Base-by-base conservation (phyloP, 1,140 invertebrate species). In the Drosophila insularis region DNA sequence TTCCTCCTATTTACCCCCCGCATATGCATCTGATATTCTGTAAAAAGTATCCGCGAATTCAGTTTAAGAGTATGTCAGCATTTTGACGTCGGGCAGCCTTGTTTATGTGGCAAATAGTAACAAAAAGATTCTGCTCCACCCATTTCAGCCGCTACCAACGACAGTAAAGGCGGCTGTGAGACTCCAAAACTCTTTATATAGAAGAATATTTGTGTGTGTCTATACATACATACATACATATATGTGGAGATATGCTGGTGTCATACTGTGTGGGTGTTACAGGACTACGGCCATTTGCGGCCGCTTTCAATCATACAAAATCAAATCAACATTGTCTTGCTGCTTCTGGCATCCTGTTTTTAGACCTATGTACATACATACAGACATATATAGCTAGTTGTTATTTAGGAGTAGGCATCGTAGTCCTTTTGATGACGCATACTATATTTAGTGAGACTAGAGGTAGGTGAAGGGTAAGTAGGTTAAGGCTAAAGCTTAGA, bases 281-380 rank as follows among this genome's bases (percentile, higher is more conserved):
- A 63, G 60, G 59, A 61, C 53, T 61, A 63, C 68, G 70, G 78
- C 66, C 74, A 61, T 56, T 63, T 65, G 68, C 59, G 56, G 62
- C 23, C 56, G 62, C 74, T 66, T 66, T 76, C 74, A 77, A 71
- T 77, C 71, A 74, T 71, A 78, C 78, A 46, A 71, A 82, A 82
- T 82, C 80, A 82, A 78, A 71, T 78, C 75, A 78, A 58, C 63
- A 66, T 67, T 53, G 64, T 61, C 65, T 65, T 50, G 66, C 55
- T 46, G 73, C 71, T 67, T 39, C 65, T 61, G 66, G 65, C 70
- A 69, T 66, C 46, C 63, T 50, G 43, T 50, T 55, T 35, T 58
- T 14, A 21, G 53, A 59, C 74, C 17, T 50, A 50, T 8, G n/a
- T n/a, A n/a, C n/a, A n/a, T n/a, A n/a, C n/a, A n/a, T n/a, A 21